Evolutionary conservation across 2,113 vertebrate species (phyloP), one percentile per base, ranked within the genome.

Genomic region (Rhegmatorhina hoffmannsi): DNA sequence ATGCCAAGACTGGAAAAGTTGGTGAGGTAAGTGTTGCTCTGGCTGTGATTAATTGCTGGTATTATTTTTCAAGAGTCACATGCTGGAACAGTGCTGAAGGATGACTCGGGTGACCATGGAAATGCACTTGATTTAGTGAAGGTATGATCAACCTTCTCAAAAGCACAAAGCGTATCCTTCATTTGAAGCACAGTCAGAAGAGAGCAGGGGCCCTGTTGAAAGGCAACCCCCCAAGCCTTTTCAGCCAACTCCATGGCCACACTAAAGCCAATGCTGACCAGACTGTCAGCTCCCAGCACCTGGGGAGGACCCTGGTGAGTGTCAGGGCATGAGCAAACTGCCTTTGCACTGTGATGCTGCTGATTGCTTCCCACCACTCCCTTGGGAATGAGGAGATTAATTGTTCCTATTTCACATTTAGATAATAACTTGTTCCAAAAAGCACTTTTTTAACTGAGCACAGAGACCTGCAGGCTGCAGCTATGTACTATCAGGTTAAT

Each of bases 91-190:
- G 47, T 31, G 31, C 94, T 98, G 33, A 7, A 68, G 9, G 12
- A 97, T 0, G 76, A 97, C 52, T 98, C 97, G 97, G 96, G 97
- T 28, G 95, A 98, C 87, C 43, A 75, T 0, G 91, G 97, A 28
- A 98, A 98, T 46, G 97, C 29, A 21, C 98, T 98, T 73, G 97
- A 98, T 16, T 91, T 98, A 91, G 98, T 98, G 98, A 97, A 98
- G 97, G 97, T 98, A 92, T 12, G 11, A 25, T 38, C 29, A 82
- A 18, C 11, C 20, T 43, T 55, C 38, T 43, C 46, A 55, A 76
- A 94, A 85, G 5, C 24, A 36, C 28, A 72, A 62, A 80, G 38
- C 31, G 56, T 38, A 68, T 21, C 24, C 33, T 47, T 53, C 46
- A 36, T 60, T 56, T 69, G 75, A 84, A 73, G 78, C 31, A 79